Evolutionary conservation across 2,888 invertebrate genomes (phyloP), one percentile per base, ranked within the genome.

Genomic region (Euclidia mi): DNA sequence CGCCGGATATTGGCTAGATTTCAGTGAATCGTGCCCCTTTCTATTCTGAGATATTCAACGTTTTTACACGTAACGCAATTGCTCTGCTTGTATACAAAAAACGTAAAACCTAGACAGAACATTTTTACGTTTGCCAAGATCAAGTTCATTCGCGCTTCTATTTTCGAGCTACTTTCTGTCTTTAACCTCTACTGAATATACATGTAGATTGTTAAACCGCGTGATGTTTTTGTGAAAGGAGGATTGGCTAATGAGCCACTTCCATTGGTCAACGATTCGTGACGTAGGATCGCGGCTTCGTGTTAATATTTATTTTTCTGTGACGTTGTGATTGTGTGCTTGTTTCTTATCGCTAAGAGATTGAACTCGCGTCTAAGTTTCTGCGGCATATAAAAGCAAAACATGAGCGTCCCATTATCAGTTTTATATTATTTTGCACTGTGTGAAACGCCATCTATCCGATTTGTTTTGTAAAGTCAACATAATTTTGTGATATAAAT

Each of bases 321-420:
- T 72, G 80, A 79, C 86, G 83, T 84, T 84, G 82, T 76, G 51
- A 51, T 38, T 53, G 42, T 60, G 45, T 66, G 65, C 41, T 48
- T 44, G 38, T 31, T 38, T 72, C 71, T 75, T 87, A 88, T 87
- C 85, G 67, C 77, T 87, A 90, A 88, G 87, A 89, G 86, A 88
- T 89, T 80, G 78, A 69, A 69, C 57, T 40, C 7, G 35, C 34
- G 50, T 58, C 57, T 65, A 60, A 65, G 55, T 71, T 65, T 62
- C 69, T 74, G 67, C 66, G 52, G 69, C 71, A 78, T 89, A 90
- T 91, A 91, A 83, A 90, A 85, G 70, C 67, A 70, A n/a, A 76
- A 60, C 56, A 62, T 53, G 56, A 52, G 46, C 52, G 45, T 72
- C 56, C 43, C n/a, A 66, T 71, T 84, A 85, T 84, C 82, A 85